phyloP scores from a whole-genome alignment of 2,113 vertebrate genomes.

The Bothrops jararaca region DNA sequence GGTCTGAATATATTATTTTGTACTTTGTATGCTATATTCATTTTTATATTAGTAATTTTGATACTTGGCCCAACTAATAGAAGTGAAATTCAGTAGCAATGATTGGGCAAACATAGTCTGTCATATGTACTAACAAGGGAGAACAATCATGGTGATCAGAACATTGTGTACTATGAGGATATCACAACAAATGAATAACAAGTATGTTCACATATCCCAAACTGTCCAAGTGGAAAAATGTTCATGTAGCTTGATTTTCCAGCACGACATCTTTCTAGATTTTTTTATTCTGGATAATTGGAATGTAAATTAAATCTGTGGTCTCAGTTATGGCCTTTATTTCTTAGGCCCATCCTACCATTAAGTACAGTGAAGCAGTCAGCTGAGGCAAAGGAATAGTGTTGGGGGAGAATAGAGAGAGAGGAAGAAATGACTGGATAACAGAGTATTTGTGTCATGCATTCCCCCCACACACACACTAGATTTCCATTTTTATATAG shows the following conservation, averaged over 20 bases:
- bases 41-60: not conserved
- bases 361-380: not conserved
- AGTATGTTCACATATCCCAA: not conserved
- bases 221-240: not conserved
- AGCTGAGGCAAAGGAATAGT: not conserved
- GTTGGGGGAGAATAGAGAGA: not conserved
- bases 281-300: not conserved
- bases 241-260: not conserved
- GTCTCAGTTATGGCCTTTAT: not conserved
- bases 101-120: not conserved
- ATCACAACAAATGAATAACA: not conserved
- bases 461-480: fast-evolving
- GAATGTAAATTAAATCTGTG: not conserved
- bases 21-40: not conserved
- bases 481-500: not conserved
- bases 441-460: not conserved
- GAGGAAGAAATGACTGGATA: not conserved
- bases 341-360: not conserved
- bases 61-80: not conserved
- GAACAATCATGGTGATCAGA: not conserved
- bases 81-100: not conserved
- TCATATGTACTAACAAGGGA: not conserved
- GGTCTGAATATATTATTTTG: not conserved
- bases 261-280: not conserved
- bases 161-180: not conserved